Base-by-base conservation (phyloP, 2,888 invertebrate species). In the Coelopa pilipes region DNA sequence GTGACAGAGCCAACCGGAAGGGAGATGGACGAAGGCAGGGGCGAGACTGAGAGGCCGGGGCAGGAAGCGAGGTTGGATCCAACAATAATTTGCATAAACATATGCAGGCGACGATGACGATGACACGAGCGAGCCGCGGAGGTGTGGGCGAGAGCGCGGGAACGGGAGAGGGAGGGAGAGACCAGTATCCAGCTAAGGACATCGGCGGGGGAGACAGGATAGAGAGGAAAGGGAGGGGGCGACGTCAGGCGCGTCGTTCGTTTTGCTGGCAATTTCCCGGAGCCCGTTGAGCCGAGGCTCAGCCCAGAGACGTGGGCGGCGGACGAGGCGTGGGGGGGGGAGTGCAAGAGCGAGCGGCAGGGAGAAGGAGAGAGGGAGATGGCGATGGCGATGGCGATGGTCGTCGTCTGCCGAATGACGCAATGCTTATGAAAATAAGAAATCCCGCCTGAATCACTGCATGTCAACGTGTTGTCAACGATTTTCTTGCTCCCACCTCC, bases 401-500 rank as follows among this genome's bases (percentile, higher is more conserved):
- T 7, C 34, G 34, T 34, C 34, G 34, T 34, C 21, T 1, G 7
- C 21, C 12, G 9, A 21, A 19, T 21, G 57, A 24, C 24, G 57
- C 24, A 62, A 19, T 34, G 62, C 53, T 53, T 53, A 53, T 53
- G 53, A 53, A 53, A 53, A 45, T 62, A 62, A 62, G 45, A 68
- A 75, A 68, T 72, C 72, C 69, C 69, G 72, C 70, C 70, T 50
- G 68, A 73, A 73, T 70, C 75, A 71, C 45, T 62, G 55, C 70
- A 63, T 71, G 70, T 71, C 75, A 71, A 73, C 70, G 73, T 66
- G 66, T 70, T 73, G 75, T 75, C 73, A 75, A 73, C 66, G 50
- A 45, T 45, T 62, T 70, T 70, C 46, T 70, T 62, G 5, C 12
- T 49, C 17, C 17, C 46, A 65, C n/a, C 13, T 53, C n/a, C n/a